These are phyloP conservation scores for Papilio polyxenes DNA, from an alignment of 1,140 invertebrate species.

Conservation along the genomic window DNA sequence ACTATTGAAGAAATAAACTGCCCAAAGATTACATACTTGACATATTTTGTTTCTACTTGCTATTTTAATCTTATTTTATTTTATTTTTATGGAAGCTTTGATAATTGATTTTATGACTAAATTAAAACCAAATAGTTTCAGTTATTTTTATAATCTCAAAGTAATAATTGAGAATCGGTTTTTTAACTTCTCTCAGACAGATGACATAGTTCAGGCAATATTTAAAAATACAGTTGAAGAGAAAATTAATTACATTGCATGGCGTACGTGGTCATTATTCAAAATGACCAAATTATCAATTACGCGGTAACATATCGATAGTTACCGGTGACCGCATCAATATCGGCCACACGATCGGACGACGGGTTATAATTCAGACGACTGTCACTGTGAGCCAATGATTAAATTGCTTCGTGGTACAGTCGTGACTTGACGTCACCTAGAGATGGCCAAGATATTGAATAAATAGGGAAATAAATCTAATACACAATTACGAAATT, in stretches of 20 bases:
- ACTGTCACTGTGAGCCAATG: slow-evolving; percentile 65
- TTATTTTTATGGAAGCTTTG: no score
- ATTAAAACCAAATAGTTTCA: no score
- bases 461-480: slow-evolving; percentile 44
- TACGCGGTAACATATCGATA: neutral
- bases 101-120: no score
- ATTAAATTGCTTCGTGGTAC: slow-evolving; percentile 64
- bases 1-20: neutral
- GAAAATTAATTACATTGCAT: neutral
- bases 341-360: slow-evolving; percentile 52
- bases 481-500: slow-evolving; percentile 15
- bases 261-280: neutral
- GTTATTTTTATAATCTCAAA: no score
- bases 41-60: no score
- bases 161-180: no score
- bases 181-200: no score
- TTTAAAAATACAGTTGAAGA: no score
- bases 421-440: slow-evolving; percentile 69
- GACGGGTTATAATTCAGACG: slow-evolving; percentile 56
- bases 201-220: no score
- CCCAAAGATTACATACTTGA: neutral
- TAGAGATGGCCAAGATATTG: slow-evolving; percentile 51
- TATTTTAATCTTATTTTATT: no score
- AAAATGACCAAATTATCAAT: neutral
- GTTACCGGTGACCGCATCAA: slow-evolving; percentile 48